Base-by-base conservation (phyloP, 2,113 vertebrate genomes). In the Amia ocellicauda region DNA sequence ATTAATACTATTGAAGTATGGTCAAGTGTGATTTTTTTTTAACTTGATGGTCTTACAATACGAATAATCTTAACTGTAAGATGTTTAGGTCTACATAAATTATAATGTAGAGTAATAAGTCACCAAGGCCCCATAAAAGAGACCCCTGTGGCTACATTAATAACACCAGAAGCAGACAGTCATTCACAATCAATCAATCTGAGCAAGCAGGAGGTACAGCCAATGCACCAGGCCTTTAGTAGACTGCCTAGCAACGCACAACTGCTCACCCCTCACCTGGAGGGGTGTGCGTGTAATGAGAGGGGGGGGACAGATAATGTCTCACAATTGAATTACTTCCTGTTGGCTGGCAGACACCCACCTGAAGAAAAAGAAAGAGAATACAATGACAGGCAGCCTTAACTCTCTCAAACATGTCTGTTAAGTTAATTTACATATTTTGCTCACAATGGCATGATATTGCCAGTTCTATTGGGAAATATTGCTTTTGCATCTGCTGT, bases 161-260 rank as follows among this genome's bases (percentile, higher is more conserved):
- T 28, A 61, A 42, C 27, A 28, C 42, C 41, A 58, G 23, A 58
- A n/a, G 40, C 54, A 58, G 42, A 26, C 40, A 58, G 29, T 60
- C 57, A 17, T 45, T 49, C n/a, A 29, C 9, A 14, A 26, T 24
- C 43, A 63, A 53, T 51, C 60, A 17, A 28, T 63, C 52, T 50
- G 7, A 7, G 24, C 49, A 17, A 16, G 55, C 4, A 53, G 29
- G 52, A 58, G 61, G 53, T 45, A 50, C 26, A 22, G 22, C 19
- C 19, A 16, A 60, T 40, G 24, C 45, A 29, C 49, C 61, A 58
- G 50, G 41, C 60, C 29, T 45, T 41, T 56, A n/a, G 13, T 24
- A 10, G 31, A 62, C 57, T 64, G 53, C 61, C 52, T 67, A 64
- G 63, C 66, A 64, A 66, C 40, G 10, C 36, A 43, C 45, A 20